These are phyloP conservation scores for Fabriciana adippe DNA, from an alignment of 2,888 invertebrate genomes.

Conservation along the genomic window DNA sequence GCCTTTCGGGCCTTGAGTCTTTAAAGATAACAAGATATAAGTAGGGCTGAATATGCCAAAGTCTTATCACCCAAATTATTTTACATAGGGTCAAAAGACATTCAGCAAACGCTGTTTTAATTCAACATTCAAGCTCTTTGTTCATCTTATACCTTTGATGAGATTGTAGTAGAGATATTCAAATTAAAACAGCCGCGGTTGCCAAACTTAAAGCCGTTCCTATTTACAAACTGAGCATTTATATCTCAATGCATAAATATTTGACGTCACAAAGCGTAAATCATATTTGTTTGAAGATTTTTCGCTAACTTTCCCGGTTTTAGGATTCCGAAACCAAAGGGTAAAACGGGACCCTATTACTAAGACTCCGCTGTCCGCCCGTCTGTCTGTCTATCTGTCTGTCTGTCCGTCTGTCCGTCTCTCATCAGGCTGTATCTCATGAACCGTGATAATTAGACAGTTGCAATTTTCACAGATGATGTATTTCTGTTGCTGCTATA, in stretches of 20 bases:
- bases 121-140: slow-evolving; percentile 70
- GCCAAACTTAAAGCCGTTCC: slow-evolving; percentile 50
- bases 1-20: slow-evolving; percentile 65
- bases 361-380: too few relatives aligned
- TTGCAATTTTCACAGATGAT: too few relatives aligned
- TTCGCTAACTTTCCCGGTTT: too few relatives aligned
- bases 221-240: slow-evolving; percentile 62
- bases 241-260: neutral
- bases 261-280: neutral
- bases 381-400: too few relatives aligned
- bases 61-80: slow-evolving; percentile 66
- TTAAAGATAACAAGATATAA: slow-evolving; percentile 72
- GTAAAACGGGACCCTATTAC: too few relatives aligned
- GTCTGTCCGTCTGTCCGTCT: too few relatives aligned
- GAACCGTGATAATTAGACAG: too few relatives aligned
- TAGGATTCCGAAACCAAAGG: too few relatives aligned
- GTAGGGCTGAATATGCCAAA: slow-evolving; percentile 62
- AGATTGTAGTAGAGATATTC: slow-evolving; percentile 70
- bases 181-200: slow-evolving; percentile 55
- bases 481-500: too few relatives aligned
- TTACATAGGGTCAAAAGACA: slow-evolving; percentile 68
- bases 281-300: neutral
- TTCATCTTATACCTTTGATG: slow-evolving; percentile 56
- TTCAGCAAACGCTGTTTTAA: slow-evolving; percentile 69
- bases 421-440: too few relatives aligned